Evolutionary conservation across 1,140 invertebrate genomes (phyloP).

Genomic region (Drosophila tropicalis): DNA sequence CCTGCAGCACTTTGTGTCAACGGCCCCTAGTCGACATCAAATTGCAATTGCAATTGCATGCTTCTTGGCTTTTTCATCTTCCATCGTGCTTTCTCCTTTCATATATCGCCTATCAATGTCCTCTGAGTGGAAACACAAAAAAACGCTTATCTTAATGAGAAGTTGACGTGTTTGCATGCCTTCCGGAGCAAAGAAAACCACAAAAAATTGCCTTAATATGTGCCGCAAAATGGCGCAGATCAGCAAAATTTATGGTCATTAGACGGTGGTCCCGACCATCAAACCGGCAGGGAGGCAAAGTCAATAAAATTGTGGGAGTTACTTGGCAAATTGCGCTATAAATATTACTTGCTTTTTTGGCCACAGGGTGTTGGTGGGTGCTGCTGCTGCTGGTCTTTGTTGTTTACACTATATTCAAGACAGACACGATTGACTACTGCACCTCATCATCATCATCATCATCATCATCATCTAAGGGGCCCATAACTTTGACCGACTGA

Average conservation of each 20-base stretch:
- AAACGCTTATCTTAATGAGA: constrained; percentile 74
- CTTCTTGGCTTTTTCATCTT: constrained; percentile 51
- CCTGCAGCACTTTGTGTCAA: constrained; percentile 18
- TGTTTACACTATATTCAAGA: constrained; percentile 6
- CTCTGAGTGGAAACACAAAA: not conserved
- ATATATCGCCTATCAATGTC: not conserved
- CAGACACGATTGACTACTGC: not conserved
- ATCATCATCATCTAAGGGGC: not conserved
- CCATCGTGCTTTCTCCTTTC: not conserved
- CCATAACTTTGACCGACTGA: constrained; percentile 5
- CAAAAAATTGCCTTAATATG: constrained; percentile 43
- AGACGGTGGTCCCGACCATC: constrained; percentile 29
- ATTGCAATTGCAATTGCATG: constrained; percentile 53
- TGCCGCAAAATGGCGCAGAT: constrained; percentile 42
- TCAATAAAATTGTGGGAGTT: constrained; percentile 71
- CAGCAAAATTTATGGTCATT: constrained; percentile 49
- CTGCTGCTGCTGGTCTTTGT: not conserved
- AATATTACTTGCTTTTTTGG: constrained; percentile 40
- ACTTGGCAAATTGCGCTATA: constrained; percentile 62
- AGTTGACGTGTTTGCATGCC: constrained; percentile 75
- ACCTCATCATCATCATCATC: not conserved
- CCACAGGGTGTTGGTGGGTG: not conserved
- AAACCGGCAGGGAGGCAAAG: not conserved
- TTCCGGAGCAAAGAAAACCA: not conserved
- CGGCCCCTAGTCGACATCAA: constrained; percentile 12